These are phyloP conservation scores for Endotricha flammealis DNA, from an alignment of 2,888 invertebrate genomes.

Conservation along the genomic window DNA sequence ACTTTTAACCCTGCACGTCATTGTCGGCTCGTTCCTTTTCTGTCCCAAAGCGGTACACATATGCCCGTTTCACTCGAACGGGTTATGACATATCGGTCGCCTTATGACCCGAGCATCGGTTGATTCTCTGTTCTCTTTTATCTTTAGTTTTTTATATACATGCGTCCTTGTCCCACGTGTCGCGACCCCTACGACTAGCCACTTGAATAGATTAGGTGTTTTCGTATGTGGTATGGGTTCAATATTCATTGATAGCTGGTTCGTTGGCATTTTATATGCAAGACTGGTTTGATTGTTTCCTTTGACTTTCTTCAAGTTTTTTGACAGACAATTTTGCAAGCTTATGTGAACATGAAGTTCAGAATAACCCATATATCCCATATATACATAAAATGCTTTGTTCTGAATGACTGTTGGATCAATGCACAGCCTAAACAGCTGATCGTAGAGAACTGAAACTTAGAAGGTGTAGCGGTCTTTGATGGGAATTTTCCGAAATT, in stretches of 20 bases:
- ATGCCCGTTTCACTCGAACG: constrained; percentile 56
- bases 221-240: constrained; percentile 63
- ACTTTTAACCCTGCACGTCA: constrained; percentile 75
- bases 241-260: constrained; percentile 73
- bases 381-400: too few relatives aligned
- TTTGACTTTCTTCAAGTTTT: constrained; percentile 20
- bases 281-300: constrained; percentile 39
- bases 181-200: constrained; percentile 71
- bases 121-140: constrained; percentile 49
- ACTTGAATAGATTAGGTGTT: constrained; percentile 78
- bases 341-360: too few relatives aligned
- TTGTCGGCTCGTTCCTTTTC: constrained; percentile 59
- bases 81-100: constrained; percentile 77
- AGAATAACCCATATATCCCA: too few relatives aligned
- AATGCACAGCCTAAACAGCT: too few relatives aligned
- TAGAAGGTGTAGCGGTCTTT: too few relatives aligned
- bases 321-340: neutral
- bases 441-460: too few relatives aligned
- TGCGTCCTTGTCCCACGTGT: constrained; percentile 56
- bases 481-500: too few relatives aligned
- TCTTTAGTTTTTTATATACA: constrained; percentile 38
- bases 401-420: too few relatives aligned
- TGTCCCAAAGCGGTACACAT: constrained; percentile 29
- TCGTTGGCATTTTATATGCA: constrained; percentile 68
- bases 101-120: constrained; percentile 68